Base-by-base conservation (phyloP, 2,888 invertebrate genomes). In the Tachina grossa region DNA sequence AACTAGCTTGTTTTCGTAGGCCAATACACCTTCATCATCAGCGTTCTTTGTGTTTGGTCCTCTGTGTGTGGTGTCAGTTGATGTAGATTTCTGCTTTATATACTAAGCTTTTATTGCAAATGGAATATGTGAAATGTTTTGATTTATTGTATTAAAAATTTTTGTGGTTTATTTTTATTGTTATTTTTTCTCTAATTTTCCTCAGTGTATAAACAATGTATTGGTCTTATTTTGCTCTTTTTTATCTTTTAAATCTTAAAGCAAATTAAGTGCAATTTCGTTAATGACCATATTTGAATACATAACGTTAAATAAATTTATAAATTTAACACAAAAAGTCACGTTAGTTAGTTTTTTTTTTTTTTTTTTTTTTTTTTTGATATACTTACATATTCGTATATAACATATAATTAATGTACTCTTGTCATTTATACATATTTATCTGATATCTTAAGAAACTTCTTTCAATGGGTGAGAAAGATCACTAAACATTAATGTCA, bases 341-440 rank as follows among this genome's bases (percentile, higher is more conserved):
- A 77, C 39, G 65, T 16, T 22, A 47, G 39, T 47, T 45, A 11
- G 5, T 13, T 9, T 19, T 41, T 16, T n/a, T 63, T 63, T 63
- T 63, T 8, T 22, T 8, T 61, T 16, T 45, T 16, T 43, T 65
- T n/a, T n/a, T n/a, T n/a, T n/a, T n/a, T n/a, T n/a, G n/a, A 31
- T 31, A 4, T 31, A 31, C 31, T 4, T 31, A 31, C 31, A 5
- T 31, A 31, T 31, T 31, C 31, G 31, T 31, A 6, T 31, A 31
- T 31, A 31, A 31, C 31, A 31, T 80, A 81, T 81, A 85, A 85
- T 85, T 78, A 81, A 59, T 65, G 61, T 49, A n/a, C n/a, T 53
- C 49, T n/a, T 72, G 19, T 9, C 53, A 63, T 6, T 19, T 51
- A 8, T 9, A 22, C 22, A 1, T 31, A n/a, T n/a, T 31, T 59